Evolutionary conservation across 2,888 invertebrate genomes (phyloP).

Genomic region (Celastrina argiolus): DNA sequence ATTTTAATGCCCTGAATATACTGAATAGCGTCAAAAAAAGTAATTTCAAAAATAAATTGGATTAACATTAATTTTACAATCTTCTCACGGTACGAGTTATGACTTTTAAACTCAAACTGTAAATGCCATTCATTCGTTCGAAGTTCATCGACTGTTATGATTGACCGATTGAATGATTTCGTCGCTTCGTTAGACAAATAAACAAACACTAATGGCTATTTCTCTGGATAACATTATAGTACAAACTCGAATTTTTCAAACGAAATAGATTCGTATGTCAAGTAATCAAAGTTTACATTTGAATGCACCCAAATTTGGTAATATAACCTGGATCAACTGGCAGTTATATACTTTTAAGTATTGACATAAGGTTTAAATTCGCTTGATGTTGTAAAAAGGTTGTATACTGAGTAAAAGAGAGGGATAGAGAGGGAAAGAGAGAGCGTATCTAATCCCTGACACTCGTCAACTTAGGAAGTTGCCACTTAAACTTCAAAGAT

Average conservation of each 20-base stretch:
- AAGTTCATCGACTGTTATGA: conserved; percentile 5
- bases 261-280: background rate
- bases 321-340: background rate
- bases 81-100: background rate
- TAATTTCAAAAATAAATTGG: too few species aligned
- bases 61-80: background rate
- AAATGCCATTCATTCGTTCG: background rate
- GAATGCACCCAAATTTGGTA: background rate
- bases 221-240: background rate
- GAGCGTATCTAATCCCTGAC: background rate
- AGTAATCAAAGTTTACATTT: background rate
- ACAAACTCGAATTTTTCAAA: background rate
- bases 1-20: too few species aligned
- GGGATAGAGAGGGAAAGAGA: background rate
- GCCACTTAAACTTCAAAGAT: conserved; percentile 18
- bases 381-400: background rate
- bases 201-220: conserved; percentile 6
- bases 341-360: background rate
- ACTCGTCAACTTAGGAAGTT: conserved; percentile 14
- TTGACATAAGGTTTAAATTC: background rate
- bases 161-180: conserved; percentile 2
- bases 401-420: background rate
- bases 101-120: background rate
- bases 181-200: conserved; percentile 21
- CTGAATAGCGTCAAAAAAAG: too few species aligned